Percentiles rank a stretch among this genome's conserved stretches.
Conservation (phyloP, 2,113 vertebrate species). For the Melanotaenia duboulayi region DNA sequence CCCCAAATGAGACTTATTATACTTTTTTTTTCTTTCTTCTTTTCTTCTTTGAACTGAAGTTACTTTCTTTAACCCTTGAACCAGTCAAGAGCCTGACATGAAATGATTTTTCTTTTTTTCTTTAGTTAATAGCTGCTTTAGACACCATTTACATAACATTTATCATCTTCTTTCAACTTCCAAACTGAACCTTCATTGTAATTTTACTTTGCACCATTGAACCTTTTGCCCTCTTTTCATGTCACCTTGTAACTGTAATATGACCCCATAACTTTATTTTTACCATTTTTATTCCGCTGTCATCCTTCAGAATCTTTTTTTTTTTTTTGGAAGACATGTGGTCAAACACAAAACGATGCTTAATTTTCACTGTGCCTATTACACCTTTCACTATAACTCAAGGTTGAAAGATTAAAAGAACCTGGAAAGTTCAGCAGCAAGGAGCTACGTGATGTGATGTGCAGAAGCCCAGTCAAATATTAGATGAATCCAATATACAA, state of each 20-base stretch:
- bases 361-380: slow-evolving; percentile 13
- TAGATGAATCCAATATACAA: slow-evolving; percentile 52
- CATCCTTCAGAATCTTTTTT: slow-evolving; percentile 6
- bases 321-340: slow-evolving; percentile 8
- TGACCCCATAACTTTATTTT: no score
- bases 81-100: no score
- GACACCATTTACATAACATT: no score
- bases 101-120: no score
- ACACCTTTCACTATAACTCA: slow-evolving; percentile 40
- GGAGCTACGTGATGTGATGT: slow-evolving; percentile 26
- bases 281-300: neutral
- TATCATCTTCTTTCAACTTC: neutral
- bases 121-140: no score
- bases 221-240: neutral
- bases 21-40: no score
- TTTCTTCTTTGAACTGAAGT: no score
- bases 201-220: neutral
- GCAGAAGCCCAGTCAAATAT: slow-evolving; percentile 46
- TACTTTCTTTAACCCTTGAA: no score
- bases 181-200: neutral
- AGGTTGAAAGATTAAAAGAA: slow-evolving; percentile 49
- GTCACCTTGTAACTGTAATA: neutral
- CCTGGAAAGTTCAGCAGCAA: slow-evolving; percentile 58
- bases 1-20: no score
- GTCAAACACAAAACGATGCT: slow-evolving; percentile 4